Evolutionary conservation across 2,113 vertebrate species (phyloP), one percentile per base, ranked within the genome.

Genomic region (Candoia aspera): DNA sequence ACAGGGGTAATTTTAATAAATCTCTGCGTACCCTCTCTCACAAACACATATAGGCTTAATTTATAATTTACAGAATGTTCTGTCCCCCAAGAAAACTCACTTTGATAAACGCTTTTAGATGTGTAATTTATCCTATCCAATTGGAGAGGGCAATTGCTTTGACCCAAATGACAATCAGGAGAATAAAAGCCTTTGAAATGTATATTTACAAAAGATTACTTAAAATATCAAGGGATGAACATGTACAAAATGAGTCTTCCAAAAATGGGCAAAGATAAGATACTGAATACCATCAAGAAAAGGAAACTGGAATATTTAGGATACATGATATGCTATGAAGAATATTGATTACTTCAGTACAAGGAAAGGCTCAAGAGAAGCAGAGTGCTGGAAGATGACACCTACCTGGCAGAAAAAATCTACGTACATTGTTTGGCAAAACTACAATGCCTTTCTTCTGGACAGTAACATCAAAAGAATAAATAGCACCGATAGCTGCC

Each of bases 1-100:
- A 0, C 0, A 4, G 29, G 0, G 68, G 4, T 55, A 23, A 5
- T 54, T 46, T 83, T 90, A 24, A 58, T 23, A 90, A 90, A 37
- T 23, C 55, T 90, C 23, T 79, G 17, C 21, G 8, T 21, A 42
- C 73, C 6, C 73, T 21, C 17, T 42, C 37, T 42, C 6, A 79
- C 33, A 42, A 79, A 79, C 73, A 42, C 42, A 49, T 49, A 49
- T 8, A 37, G 33, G 42, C 37, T 79, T 33, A 79, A 21, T 79
- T 79, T 42, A 2, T 21, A 79, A 37, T 21, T 17, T 79, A 79
- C 29, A 79, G 33, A 9, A 37, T 37, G 33, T 37, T 37, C 17
- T 37, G 73, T 79, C 17, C n/a, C 33, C 21, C 33, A 19, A 21
- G 42, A 79, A 79, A 79, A 42, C 73, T 79, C 73, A 42, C 73